Evolutionary conservation across 2,113 vertebrate species (phyloP).

Genomic region (Cyphomyrus plagiostoma): DNA sequence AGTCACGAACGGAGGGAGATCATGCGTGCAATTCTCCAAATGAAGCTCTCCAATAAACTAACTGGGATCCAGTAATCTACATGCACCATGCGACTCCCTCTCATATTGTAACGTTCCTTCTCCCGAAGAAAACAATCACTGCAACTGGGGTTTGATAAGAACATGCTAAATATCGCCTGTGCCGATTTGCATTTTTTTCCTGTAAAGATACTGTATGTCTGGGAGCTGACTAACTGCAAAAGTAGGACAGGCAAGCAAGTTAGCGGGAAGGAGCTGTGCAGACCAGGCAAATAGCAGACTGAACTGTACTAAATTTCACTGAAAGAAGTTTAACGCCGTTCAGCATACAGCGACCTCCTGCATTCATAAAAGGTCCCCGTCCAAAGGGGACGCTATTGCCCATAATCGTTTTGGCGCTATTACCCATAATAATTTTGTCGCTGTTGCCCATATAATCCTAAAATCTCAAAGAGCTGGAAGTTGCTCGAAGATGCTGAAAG

Average conservation of each 20-base stretch:
- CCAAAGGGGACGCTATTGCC: not conserved
- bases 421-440: not conserved
- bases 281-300: not conserved
- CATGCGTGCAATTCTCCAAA: not conserved
- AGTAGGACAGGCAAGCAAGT: not conserved
- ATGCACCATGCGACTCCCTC: not conserved
- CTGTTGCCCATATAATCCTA: not conserved
- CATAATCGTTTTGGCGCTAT: not conserved
- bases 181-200: conserved; percentile 49
- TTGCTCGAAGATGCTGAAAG: not conserved
- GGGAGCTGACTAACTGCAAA: conserved; percentile 38
- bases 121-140: conserved; percentile 42
- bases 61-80: not conserved
- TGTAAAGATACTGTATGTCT: conserved; percentile 32
- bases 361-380: not conserved
- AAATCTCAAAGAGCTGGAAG: not conserved
- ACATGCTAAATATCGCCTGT: conserved; percentile 51
- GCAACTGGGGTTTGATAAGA: conserved; percentile 56
- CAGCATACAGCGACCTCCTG: not conserved
- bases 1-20: not conserved
- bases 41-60: conserved; percentile 14
- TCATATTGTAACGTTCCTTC: not conserved
- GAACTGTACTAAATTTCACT: not conserved
- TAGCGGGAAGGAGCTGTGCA: not conserved
- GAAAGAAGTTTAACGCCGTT: not conserved